Conservation (phyloP, 1,140 invertebrate genomes). For the Platorchestia sp. region DNA sequence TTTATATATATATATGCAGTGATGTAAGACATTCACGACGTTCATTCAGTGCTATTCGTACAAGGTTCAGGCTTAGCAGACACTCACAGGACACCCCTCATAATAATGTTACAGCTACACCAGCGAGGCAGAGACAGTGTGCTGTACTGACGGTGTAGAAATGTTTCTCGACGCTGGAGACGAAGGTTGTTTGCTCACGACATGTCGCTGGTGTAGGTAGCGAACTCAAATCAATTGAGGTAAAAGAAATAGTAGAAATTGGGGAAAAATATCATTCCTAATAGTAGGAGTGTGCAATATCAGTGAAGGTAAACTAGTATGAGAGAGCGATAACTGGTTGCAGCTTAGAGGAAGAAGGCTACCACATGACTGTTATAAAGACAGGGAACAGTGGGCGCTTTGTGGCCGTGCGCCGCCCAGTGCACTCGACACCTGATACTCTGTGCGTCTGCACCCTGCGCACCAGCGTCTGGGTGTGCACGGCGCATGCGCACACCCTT, state of each 20-base stretch:
- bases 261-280: neutral
- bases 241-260: neutral
- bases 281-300: neutral
- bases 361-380: slow-evolving; percentile 12
- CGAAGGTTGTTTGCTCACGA: neutral
- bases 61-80: neutral
- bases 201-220: too few relatives aligned
- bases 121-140: neutral
- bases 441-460: neutral
- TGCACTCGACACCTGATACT: slow-evolving; percentile 5
- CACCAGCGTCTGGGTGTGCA: neutral
- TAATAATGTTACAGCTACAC: neutral
- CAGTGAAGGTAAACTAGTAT: neutral
- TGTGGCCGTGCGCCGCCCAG: neutral
- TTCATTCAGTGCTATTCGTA: neutral
- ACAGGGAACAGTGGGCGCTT: slow-evolving; percentile 26
- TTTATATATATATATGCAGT: neutral
- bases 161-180: too few relatives aligned
- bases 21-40: too few relatives aligned
- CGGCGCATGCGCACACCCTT: neutral
- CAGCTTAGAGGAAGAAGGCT: slow-evolving; percentile 7
- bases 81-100: neutral
- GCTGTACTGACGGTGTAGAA: neutral
- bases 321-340: neutral
- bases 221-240: neutral